Evolutionary conservation across 1,140 invertebrate genomes (phyloP), one percentile per base, ranked within the genome.

Genomic region (Drosophila carrolli): DNA sequence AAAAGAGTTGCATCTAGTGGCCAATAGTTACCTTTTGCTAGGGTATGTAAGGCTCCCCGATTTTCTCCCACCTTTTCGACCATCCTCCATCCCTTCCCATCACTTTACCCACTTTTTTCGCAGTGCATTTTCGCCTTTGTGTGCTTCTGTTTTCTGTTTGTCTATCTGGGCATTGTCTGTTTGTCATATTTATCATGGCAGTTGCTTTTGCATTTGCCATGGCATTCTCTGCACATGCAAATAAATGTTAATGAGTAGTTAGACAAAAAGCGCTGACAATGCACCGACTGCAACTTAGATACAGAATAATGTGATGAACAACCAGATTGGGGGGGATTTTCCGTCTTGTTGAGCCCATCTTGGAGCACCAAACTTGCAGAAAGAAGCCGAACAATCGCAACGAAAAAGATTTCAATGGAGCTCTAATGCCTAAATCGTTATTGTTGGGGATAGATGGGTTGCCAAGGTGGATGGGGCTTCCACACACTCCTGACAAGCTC

Each of bases 161-260:
- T 78, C 53, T 78, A 60, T 78, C 53, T 62, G 37, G 43, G 4
- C 63, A 50, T 86, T 68, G 75, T 85, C 43, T 78, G 75, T 88
- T 88, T 89, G 84, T 86, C 83, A 83, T 88, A 86, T 86, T 86
- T 86, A 86, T 86, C 83, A 86, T 86, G 84, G 79, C 83, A 86
- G 83, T 86, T 86, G 83, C 84, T 63, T 74, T 68, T 70, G 75
- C 83, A 82, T 76, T 86, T 75, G 62, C 55, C 72, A 75, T 61
- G 29, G 73, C 73, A 77, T 77, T 85, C 78, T 74, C 66, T 75
- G 83, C 84, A 86, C 83, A 88, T 83, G 83, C 79, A 86, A 86
- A 89, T 86, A 86, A 86, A 86, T 86, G 83, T 86, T 86, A 86
- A 86, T 86, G 83, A 86, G 84, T 88, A 86, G 83, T 86, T 86